Percentiles rank a stretch among this genome's conserved stretches.
Evolutionary conservation across 1,140 invertebrate genomes (phyloP).

Genomic region (Eurosta solidaginis): DNA sequence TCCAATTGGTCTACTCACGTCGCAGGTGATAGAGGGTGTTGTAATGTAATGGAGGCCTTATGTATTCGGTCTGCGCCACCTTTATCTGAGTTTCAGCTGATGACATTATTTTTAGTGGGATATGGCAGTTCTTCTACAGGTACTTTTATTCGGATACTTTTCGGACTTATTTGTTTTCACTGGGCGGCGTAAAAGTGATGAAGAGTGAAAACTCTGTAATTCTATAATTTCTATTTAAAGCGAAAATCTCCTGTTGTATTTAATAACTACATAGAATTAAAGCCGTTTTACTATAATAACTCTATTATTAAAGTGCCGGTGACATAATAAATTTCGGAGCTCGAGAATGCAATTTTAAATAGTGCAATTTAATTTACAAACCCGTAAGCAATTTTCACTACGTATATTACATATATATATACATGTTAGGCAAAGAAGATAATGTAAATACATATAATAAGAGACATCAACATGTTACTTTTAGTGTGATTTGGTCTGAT

Average conservation of each 20-base stretch:
- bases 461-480: too few relatives aligned
- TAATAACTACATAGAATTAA: background rate
- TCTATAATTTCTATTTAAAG: background rate
- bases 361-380: slow-evolving; percentile 12
- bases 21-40: too few relatives aligned
- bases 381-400: background rate
- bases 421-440: too few relatives aligned
- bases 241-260: background rate
- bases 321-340: background rate
- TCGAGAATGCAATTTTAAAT: background rate
- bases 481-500: too few relatives aligned
- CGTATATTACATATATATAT: background rate
- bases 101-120: background rate
- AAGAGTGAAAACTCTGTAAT: slow-evolving; percentile 19
- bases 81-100: background rate
- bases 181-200: slow-evolving; percentile 24
- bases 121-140: slow-evolving; percentile 6
- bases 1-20: too few relatives aligned
- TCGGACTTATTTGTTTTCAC: slow-evolving; percentile 26
- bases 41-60: too few relatives aligned
- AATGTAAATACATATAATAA: too few relatives aligned
- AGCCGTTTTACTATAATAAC: background rate
- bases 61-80: too few relatives aligned
- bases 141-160: slow-evolving; percentile 11
- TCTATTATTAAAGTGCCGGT: background rate